Evolutionary conservation across 2,113 vertebrate species (phyloP).

Genomic region (Campylomormyrus tamandua): DNA sequence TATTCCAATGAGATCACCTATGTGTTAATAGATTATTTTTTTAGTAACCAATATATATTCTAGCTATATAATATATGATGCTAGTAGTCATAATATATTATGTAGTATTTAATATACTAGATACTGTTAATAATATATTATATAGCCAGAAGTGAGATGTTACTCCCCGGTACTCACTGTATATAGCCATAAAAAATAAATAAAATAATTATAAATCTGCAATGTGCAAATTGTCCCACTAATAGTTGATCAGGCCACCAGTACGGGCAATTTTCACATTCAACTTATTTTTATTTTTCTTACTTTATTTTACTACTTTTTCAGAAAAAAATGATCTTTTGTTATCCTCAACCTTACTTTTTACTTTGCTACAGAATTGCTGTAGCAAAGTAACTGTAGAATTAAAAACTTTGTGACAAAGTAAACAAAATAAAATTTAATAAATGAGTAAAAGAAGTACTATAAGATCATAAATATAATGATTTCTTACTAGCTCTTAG

Average conservation of each 20-base stretch:
- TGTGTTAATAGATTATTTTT: neutral
- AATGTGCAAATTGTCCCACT: neutral
- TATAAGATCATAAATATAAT: neutral
- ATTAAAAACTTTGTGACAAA: neutral
- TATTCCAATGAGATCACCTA: neutral
- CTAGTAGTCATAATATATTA: neutral
- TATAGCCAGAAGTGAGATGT: neutral
- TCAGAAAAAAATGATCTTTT: neutral
- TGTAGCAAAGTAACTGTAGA: neutral
- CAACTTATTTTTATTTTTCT: neutral
- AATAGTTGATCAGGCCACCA: neutral
- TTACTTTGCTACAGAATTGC: neutral
- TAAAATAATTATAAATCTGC: neutral
- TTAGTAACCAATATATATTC: neutral
- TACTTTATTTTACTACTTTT: neutral
- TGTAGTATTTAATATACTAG: neutral
- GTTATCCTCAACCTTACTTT: neutral
- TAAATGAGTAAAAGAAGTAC: neutral
- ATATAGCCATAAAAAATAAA: neutral
- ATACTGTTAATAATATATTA: neutral
- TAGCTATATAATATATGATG: neutral
- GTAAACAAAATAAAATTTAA: neutral
- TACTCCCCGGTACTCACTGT: neutral
- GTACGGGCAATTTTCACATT: neutral
- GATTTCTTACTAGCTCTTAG: neutral